Evolutionary conservation across 1,140 invertebrate species (phyloP), one percentile per base, ranked within the genome.

Genomic region (Sogatella furcifera): DNA sequence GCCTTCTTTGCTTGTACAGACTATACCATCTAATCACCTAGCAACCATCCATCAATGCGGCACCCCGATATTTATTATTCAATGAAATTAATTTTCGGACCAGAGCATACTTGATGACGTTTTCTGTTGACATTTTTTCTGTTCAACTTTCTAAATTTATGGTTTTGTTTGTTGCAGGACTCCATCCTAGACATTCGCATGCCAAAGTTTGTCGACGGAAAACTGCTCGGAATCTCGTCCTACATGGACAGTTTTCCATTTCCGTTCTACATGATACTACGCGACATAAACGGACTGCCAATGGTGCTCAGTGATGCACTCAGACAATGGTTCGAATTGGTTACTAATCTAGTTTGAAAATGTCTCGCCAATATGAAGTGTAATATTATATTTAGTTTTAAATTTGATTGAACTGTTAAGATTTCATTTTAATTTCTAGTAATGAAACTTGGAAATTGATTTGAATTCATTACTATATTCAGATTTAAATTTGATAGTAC

Each of bases 211-310:
- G 80, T 81, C 70, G 76, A 80, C 63, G 76, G 81, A 62, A 76
- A 88, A 76, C 67, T 82, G 11, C 69, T 78, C 43, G 76, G 76
- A 49, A 81, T 89, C 62, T 74, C 82, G 68, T 81, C 83, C 13
- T 98, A 98, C 72, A 85, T 99, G 80, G 94, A 97, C 66, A 82
- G 79, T 62, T 99, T 99, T 74, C 97, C 97, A 6, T 99, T 99
- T 71, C 95, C 95, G n/a, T 98, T 95, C 77, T 99, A 98, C 73
- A 81, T 98, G 21, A 90, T 99, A 66, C 78, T 99, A 6, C 76
- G 90, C 57, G 90, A 98, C 70, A 85, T 98, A 62, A 84, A 86
- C 61, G 83, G 84, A 31, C 74, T 99, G 57, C 96, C 97, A 0
- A 76, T 80, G 52, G 90, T 97, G 5, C 75, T 99, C 6, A 92